Evolutionary conservation across 2,113 vertebrate genomes (phyloP).

Genomic region (Ctenodactylus gundi): DNA sequence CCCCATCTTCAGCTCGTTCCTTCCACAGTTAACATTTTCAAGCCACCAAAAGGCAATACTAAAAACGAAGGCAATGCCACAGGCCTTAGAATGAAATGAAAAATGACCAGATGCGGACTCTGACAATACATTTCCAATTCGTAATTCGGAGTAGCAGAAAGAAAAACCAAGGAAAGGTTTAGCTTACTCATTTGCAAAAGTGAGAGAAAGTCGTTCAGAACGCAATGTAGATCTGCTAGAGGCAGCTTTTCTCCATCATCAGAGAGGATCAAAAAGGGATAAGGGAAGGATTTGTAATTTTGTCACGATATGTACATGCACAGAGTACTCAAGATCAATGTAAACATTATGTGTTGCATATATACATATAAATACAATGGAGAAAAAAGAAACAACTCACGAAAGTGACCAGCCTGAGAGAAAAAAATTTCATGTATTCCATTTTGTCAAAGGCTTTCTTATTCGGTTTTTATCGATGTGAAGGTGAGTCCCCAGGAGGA

Average conservation of each 20-base stretch:
- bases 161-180: slow-evolving; percentile 55
- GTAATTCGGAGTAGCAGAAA: slow-evolving; percentile 63
- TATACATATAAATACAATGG: too few species aligned
- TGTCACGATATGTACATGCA: too few species aligned
- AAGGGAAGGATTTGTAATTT: too few species aligned
- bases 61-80: not conserved
- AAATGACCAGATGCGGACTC: slow-evolving; percentile 57
- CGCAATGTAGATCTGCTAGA: not conserved
- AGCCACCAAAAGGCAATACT: not conserved
- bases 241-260: not conserved
- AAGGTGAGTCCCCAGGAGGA: not conserved
- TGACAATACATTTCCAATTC: slow-evolving; percentile 61
- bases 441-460: not conserved
- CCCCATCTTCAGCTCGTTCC: not conserved
- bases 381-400: too few species aligned
- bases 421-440: not conserved
- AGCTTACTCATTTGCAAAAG: not conserved
- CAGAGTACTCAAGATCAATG: too few species aligned
- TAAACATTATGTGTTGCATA: too few species aligned
- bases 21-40: not conserved
- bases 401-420: not conserved
- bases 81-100: slow-evolving; percentile 34
- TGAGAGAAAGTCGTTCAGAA: not conserved
- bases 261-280: too few species aligned
- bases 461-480: not conserved